phyloP scores from a whole-genome alignment of 1,140 invertebrate genomes.

The Drosophila aff. region DNA sequence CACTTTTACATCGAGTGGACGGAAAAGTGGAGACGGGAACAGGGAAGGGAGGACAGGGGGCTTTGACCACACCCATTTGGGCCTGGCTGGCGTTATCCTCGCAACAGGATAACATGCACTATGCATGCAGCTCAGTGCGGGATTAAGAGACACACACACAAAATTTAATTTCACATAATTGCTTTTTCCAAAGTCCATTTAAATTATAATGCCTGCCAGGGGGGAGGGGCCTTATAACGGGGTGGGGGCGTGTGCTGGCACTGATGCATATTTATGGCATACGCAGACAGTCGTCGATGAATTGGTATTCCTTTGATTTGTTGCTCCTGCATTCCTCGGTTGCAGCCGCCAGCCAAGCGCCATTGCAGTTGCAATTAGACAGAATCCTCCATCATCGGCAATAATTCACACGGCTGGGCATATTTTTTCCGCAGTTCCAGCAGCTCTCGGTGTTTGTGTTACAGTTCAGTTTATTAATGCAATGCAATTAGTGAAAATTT shows the following conservation, averaged over 20 bases:
- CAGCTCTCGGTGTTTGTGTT: slow-evolving; percentile 32
- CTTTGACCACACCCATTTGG: slow-evolving; percentile 26
- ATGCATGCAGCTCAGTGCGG: slow-evolving; percentile 74
- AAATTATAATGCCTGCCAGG: slow-evolving; percentile 74
- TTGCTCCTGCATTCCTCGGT: slow-evolving; percentile 46
- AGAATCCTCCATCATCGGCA: slow-evolving; percentile 38
- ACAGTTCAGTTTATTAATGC: slow-evolving; percentile 73
- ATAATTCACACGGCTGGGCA: slow-evolving; percentile 20
- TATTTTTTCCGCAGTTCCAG: slow-evolving; percentile 21
- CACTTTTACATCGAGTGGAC: slow-evolving; percentile 40
- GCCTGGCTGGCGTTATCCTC: slow-evolving; percentile 37
- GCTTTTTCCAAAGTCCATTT: slow-evolving; percentile 82
- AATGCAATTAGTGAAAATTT: slow-evolving; percentile 81
- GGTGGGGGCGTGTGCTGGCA: slow-evolving; percentile 3
- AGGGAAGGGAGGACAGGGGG: not conserved
- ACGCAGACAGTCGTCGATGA: slow-evolving; percentile 73
- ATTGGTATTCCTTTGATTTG: slow-evolving; percentile 76
- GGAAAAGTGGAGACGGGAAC: not conserved
- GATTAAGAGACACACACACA: slow-evolving; percentile 64
- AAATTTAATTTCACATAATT: slow-evolving; percentile 82
- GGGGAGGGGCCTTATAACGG: not conserved
- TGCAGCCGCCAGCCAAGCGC: slow-evolving; percentile 13
- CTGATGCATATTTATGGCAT: slow-evolving; percentile 79
- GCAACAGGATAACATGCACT: slow-evolving; percentile 72
- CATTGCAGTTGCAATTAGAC: slow-evolving; percentile 66